phyloP scores from a whole-genome alignment of 2,888 invertebrate species.

The Acanthosepion esculentum region DNA sequence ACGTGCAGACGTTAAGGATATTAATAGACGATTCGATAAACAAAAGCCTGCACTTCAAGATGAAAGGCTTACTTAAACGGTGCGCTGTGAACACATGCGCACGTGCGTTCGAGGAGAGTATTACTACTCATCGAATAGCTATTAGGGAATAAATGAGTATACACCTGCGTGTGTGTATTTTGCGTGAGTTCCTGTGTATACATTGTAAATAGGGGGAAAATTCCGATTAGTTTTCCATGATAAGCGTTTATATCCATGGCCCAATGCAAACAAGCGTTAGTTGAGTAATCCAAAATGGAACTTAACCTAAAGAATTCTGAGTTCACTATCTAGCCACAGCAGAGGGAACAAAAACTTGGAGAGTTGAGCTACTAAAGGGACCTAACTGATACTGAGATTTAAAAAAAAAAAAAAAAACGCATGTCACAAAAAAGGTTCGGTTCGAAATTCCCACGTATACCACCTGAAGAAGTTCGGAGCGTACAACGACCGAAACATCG shows the following conservation, averaged over 20 bases:
- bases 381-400: too few species aligned
- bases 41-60: constrained; percentile 12
- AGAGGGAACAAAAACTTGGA: too few species aligned
- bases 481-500: too few species aligned
- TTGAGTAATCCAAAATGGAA: too few species aligned
- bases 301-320: too few species aligned
- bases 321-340: too few species aligned
- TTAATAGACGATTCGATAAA: constrained; percentile 33
- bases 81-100: not conserved
- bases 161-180: not conserved
- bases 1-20: constrained; percentile 1
- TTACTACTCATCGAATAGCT: not conserved
- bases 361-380: too few species aligned
- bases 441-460: too few species aligned
- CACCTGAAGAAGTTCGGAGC: too few species aligned
- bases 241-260: not conserved
- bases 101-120: not conserved
- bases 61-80: not conserved
- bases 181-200: not conserved
- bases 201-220: not conserved
- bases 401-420: too few species aligned
- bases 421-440: too few species aligned
- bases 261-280: too few species aligned
- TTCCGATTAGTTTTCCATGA: fast-evolving
- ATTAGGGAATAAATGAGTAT: not conserved